Base-by-base conservation (phyloP, 1,140 invertebrate species). In the Dendrolimus kikuchii region DNA sequence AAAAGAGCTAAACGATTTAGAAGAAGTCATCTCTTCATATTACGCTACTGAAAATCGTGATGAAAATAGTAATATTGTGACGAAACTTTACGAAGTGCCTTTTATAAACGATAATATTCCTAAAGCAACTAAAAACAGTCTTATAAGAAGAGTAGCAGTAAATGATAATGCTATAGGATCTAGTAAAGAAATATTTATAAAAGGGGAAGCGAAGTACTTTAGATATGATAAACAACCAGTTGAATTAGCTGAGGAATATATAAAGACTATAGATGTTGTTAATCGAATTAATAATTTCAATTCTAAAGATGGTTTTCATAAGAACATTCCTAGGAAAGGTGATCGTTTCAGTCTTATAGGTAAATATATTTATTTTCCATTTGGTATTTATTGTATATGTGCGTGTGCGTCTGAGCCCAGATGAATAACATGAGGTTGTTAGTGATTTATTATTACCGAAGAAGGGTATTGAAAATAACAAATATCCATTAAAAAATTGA, bases 171-270 rank as follows among this genome's bases (percentile, higher is more conserved):
- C 58, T 10, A n/a, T 60, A 36, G 50, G 42, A 0, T 52, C 40
- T 7, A 46, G 41, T 23, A 46, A 60, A 9, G 36, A 56, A 38
- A 10, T 55, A 1, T 5, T 55, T 2, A 60, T 60, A 5, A 37
- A 48, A 45, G 58, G 58, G 9, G 46, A 60, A 46, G 53, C 49
- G 0, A 55, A 56, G 23, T 60, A 55, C 37, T 49, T 45, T 6
- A 41, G 49, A 10, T 51, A 49, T 4, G 49, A 49, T 37, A 52
- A 46, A 23, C 59, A 51, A 23, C 23, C 23, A 23, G 23, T 23
- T 23, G 23, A 23, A 23, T 9, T 41, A 9, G n/a, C n/a, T 42
- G 6, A 7, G 6, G 41, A n/a, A n/a, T n/a, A 42, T n/a, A 42
- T 42, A 42, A 42, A 7, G n/a, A 42, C 6, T 42, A 7, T 42